These are phyloP conservation scores for Antheraea assamensis DNA, from an alignment of 2,888 invertebrate genomes.

Conservation along the genomic window DNA sequence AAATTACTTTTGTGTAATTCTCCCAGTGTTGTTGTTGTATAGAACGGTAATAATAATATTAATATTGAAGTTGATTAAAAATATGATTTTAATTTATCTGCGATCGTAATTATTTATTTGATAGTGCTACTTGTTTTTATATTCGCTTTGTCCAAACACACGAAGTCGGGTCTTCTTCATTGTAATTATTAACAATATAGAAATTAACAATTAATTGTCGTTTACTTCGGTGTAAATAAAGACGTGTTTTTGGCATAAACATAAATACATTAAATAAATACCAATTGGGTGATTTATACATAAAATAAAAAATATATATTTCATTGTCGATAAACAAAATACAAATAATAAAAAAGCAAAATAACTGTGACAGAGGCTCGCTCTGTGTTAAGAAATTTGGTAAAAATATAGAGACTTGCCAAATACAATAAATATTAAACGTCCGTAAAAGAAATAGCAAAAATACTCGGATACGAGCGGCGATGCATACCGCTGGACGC, in stretches of 20 bases:
- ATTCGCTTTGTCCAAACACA: constrained; percentile 71
- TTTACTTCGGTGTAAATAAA: neutral
- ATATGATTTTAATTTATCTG: constrained; percentile 55
- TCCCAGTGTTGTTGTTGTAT: neutral
- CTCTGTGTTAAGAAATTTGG: too few relatives aligned
- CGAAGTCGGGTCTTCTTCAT: constrained; percentile 38
- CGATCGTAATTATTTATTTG: constrained; percentile 67
- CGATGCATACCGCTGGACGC: constrained; percentile 70
- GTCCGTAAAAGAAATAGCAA: neutral
- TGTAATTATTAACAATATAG: neutral
- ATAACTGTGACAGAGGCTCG: too few relatives aligned
- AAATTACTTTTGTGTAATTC: neutral
- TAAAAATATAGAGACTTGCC: too few relatives aligned
- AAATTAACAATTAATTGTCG: constrained; percentile 2
- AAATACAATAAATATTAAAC: constrained; percentile 19
- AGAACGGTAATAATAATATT: neutral
- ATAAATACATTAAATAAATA: neutral
- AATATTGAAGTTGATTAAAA: constrained; percentile 29
- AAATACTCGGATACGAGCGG: constrained; percentile 64
- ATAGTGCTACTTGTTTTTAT: constrained; percentile 64
- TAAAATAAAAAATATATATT: too few relatives aligned
- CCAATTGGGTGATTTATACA: neutral
- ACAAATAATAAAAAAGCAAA: too few relatives aligned
- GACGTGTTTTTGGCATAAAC: neutral
- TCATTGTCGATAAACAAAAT: too few relatives aligned